A percentile compares a stretch with the other conserved stretches of the same genome.
Evolutionary conservation across 2,888 invertebrate species (phyloP).

Genomic region (Pseudococcus viburni): DNA sequence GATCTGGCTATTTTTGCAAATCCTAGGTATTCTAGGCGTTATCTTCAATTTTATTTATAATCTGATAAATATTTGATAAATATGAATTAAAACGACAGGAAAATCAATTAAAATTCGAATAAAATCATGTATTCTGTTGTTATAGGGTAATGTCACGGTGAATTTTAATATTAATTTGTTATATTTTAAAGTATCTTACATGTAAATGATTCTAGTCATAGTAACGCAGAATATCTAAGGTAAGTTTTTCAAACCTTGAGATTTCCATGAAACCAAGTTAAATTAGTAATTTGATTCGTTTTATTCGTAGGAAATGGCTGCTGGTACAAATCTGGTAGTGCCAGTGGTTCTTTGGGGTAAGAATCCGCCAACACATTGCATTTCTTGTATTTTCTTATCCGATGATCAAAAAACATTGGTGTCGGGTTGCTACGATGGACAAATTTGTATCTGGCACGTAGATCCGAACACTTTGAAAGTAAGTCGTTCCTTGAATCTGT

Average conservation of each 20-base stretch:
- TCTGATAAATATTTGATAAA: constrained; percentile 12
- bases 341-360: constrained; percentile 98
- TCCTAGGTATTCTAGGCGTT: not conserved
- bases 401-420: constrained; percentile 92
- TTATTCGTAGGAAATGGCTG: constrained; percentile 74
- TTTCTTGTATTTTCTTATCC: constrained; percentile 93
- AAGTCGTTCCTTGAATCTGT: constrained; percentile 64
- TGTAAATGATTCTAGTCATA: constrained; percentile 33
- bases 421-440: constrained; percentile 98
- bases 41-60: constrained; percentile 3
- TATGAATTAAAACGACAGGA: not conserved
- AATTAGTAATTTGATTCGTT: not conserved
- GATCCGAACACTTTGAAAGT: constrained; percentile 84
- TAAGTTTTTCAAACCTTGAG: not conserved
- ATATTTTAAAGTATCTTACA: not conserved
- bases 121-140: not conserved
- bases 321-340: constrained; percentile 92
- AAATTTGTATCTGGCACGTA: constrained; percentile 96
- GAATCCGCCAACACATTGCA: constrained; percentile 95
- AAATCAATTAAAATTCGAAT: constrained; percentile 16
- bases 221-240: constrained; percentile 6
- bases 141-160: not conserved
- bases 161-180: not conserved
- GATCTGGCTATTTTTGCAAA: not conserved
- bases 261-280: not conserved